Percentiles rank a stretch among this genome's conserved stretches.
These are phyloP conservation scores for Anthoscopus minutus DNA, from an alignment of 2,113 vertebrate genomes.

Conservation along the genomic window DNA sequence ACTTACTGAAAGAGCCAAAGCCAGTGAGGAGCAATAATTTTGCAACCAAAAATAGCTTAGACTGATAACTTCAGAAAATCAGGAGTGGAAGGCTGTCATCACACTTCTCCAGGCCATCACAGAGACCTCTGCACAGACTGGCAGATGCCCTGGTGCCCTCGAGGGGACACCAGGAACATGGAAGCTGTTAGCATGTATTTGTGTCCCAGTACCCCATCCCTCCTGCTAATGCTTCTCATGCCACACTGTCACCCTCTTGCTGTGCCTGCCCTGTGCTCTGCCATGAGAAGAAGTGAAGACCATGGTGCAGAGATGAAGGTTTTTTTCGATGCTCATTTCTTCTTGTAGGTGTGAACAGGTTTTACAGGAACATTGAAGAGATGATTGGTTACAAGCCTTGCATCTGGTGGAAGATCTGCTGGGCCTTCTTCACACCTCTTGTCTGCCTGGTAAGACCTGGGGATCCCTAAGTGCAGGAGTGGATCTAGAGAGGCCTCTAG, in stretches of 20 bases:
- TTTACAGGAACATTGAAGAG: conserved; percentile 86
- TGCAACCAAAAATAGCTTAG: background rate
- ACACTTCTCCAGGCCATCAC: background rate
- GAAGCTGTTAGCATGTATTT: background rate
- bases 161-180: background rate
- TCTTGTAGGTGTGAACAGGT: conserved; percentile 81
- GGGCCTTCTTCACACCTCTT: conserved; percentile 83
- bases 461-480: background rate
- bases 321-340: background rate
- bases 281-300: background rate
- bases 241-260: background rate
- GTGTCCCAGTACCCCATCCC: background rate
- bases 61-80: background rate
- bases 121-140: background rate
- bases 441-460: conserved; percentile 80
- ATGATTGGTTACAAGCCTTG: conserved; percentile 90
- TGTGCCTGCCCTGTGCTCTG: background rate
- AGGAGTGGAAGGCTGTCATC: background rate
- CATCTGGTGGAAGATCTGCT: conserved; percentile 87
- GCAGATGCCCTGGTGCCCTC: background rate
- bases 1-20: background rate
- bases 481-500: background rate
- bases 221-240: background rate
- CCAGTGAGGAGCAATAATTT: background rate
- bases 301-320: background rate